Base-by-base conservation (phyloP, 2,888 invertebrate genomes). In the Megamerina dolium region DNA sequence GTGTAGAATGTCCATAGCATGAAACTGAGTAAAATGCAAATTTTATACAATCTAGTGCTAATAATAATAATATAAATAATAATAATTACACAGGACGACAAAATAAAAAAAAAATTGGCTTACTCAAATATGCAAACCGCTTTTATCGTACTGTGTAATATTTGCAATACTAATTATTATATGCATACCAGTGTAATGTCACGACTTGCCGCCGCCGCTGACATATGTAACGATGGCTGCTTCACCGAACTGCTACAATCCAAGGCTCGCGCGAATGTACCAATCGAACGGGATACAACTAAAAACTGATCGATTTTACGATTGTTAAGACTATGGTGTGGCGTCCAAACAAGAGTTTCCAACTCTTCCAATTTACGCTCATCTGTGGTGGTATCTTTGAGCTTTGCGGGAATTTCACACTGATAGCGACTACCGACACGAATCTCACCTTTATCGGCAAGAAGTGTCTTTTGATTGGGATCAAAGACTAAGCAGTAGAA, bases 401-500 rank as follows among this genome's bases (percentile, higher is more conserved):
- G 77, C 73, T 87, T 76, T 59, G 83, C 79, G 68, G 83, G 82
- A 68, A 92, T 82, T 73, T 95, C 94, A 72, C 95, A 94, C 78
- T 99, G 99, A 78, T 93, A 97, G 75, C 89, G 85, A 72, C 87
- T 87, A 64, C 97, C 97, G 72, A 80, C 83, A 73, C 80, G 79
- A 73, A 92, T 94, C 78, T 91, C 92, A 69, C 93, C 96, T 79
- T 96, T 95, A 77, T 99, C 99, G 63, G 97, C 97, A 72, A 97
- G 79, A 69, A 99, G 79, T 61, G 97, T 99, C 77, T 95, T 95
- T 78, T 96, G 95, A 74, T 90, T 87, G 59, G 97, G 97, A 79
- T 99, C 99, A 76, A 96, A 99, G 63, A 99, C 97, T 74, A 99
- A 80, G 73, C 97, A 96, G 78, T 99, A 99, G 78, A 96, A 99